Evolutionary conservation across 1,140 invertebrate species (phyloP), one percentile per base, ranked within the genome.

Genomic region (Drosophila grimshawi): DNA sequence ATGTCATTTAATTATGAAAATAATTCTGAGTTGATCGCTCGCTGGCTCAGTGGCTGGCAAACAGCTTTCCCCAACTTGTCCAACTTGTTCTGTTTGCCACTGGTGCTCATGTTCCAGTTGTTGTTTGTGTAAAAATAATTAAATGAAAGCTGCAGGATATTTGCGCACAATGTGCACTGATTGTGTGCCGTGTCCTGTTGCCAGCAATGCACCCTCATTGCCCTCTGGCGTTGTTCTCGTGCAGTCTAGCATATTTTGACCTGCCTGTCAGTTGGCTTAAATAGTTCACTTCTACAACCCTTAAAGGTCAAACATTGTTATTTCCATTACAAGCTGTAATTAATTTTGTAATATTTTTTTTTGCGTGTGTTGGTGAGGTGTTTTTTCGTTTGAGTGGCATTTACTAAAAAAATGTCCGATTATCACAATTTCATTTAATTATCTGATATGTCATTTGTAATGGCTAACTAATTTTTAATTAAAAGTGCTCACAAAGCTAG

Each of bases 1-100:
- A 80, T 86, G 83, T 88, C 63, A 77, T 82, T 86, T 82, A 77
- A 86, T 86, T 86, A 88, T 83, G 73, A 80, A 82, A 62, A 80
- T 75, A 76, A 69, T 66, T 81, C 60, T n/a, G 67, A 51, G 52
- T 69, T 51, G 41, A 39, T 29, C 39, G 19, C 30, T 56, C 39
- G 63, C 7, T 49, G 41, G 62, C 64, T 56, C 59, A 62, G 33
- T 63, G 61, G 52, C 48, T 55, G 41, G 56, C 19, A 59, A 63
- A 56, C 57, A 52, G 63, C 60, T 62, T 78, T 74, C 59, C 43
- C 37, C 30, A 35, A 8, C 45, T 62, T 63, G 46, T 45, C 37
- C 62, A 67, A 56, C 46, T 52, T 46, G 29, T 57, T 19, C 19
- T 19, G 45, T 49, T 43, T 48, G 46, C 39, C 55, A 52, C 27